Percentiles rank a stretch among this genome's conserved stretches.
Evolutionary conservation across 2,113 vertebrate species (phyloP).

Genomic region (Corvus hawaiiensis): DNA sequence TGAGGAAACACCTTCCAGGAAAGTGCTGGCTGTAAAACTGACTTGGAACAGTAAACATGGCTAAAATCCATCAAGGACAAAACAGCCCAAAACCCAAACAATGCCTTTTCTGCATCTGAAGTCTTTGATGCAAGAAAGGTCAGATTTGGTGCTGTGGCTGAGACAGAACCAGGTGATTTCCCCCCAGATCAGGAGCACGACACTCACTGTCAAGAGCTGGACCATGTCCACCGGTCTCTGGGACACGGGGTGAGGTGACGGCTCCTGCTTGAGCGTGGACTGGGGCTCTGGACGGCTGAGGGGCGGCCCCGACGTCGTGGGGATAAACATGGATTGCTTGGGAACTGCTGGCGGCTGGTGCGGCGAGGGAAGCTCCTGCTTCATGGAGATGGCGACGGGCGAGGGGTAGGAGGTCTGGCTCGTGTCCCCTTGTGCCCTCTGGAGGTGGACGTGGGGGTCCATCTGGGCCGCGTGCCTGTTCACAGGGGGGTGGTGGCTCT

Average conservation of each 20-base stretch:
- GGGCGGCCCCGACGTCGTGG: slow-evolving; percentile 67
- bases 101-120: neutral
- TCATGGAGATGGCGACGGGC: slow-evolving; percentile 79
- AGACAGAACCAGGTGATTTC: neutral
- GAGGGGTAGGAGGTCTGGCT: slow-evolving; percentile 87
- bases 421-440: slow-evolving; percentile 77
- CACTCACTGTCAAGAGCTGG: slow-evolving; percentile 88
- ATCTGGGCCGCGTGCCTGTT: slow-evolving; percentile 77
- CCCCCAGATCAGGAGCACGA: fast-evolving
- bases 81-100: neutral
- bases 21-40: neutral
- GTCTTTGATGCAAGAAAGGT: neutral
- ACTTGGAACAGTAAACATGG: fast-evolving
- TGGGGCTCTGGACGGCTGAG: slow-evolving; percentile 73
- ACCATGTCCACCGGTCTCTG: slow-evolving; percentile 92
- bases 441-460: slow-evolving; percentile 78
- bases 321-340: slow-evolving; percentile 75
- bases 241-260: slow-evolving; percentile 62
- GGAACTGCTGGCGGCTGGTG: slow-evolving; percentile 69
- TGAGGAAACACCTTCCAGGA: neutral
- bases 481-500: slow-evolving; percentile 68
- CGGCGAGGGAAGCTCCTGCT: slow-evolving; percentile 77
- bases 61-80: neutral
- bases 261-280: slow-evolving; percentile 76
- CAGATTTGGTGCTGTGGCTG: neutral